Evolutionary conservation across 2,888 invertebrate species (phyloP).

Genomic region (Tinea trinotella): DNA sequence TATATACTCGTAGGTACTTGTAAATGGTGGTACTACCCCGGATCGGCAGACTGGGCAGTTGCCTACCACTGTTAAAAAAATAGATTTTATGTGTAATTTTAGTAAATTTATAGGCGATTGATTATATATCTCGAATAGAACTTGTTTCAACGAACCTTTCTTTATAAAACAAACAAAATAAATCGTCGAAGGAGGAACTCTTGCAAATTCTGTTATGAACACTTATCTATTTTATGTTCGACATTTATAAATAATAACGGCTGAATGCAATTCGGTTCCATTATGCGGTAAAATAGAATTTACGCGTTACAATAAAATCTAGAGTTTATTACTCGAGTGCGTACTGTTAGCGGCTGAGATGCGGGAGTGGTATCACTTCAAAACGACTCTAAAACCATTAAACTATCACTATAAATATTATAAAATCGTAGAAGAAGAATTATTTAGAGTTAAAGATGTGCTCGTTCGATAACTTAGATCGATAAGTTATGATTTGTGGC

Average conservation of each 20-base stretch:
- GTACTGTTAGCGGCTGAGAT: conserved; percentile 22
- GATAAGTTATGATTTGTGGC: conserved; percentile 48
- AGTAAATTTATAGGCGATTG: too few species aligned
- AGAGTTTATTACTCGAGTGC: conserved; percentile 5
- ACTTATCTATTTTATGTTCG: conserved; percentile 9
- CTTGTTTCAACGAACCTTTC: too few species aligned
- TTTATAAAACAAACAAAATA: not conserved
- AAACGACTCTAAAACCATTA: conserved; percentile 56
- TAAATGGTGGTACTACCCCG: too few species aligned
- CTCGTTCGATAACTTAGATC: conserved; percentile 47
- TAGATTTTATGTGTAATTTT: too few species aligned
- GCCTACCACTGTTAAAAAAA: too few species aligned
- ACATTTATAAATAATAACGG: conserved; percentile 4
- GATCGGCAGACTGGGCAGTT: too few species aligned
- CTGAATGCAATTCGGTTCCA: conserved; percentile 8
- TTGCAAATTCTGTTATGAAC: conserved; percentile 11
- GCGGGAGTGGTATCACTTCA: conserved; percentile 49
- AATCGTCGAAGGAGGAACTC: not conserved
- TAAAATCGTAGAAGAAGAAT: conserved; percentile 47
- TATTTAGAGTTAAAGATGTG: conserved; percentile 60
- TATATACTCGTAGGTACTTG: too few species aligned
- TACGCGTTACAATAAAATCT: conserved; percentile 11
- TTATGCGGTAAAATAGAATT: conserved; percentile 12
- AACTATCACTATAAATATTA: conserved; percentile 53
- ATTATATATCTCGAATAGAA: too few species aligned